Percentiles rank a stretch among this genome's conserved stretches.
These are phyloP conservation scores for Hiodon alosoides DNA, from an alignment of 2,113 vertebrate species.

Conservation along the genomic window DNA sequence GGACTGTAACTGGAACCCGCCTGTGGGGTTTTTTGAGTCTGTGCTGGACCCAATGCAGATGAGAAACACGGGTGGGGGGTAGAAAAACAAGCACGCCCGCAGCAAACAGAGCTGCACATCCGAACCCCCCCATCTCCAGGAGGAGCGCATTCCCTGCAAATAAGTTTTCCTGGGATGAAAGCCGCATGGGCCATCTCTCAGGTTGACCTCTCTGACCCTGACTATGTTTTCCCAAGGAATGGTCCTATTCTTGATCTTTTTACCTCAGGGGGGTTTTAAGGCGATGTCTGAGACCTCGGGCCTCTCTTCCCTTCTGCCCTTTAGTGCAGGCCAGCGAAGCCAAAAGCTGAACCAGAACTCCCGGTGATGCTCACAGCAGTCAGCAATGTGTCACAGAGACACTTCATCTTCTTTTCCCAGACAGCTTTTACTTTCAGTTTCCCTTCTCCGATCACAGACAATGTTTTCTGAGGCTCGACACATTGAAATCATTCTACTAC, in stretches of 20 bases:
- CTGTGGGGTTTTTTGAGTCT: conserved; percentile 50
- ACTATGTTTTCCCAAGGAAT: conserved; percentile 57
- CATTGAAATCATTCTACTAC: not conserved
- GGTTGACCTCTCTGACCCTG: conserved; percentile 47
- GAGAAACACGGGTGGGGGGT: conserved; percentile 55
- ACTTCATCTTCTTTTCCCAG: conserved; percentile 10
- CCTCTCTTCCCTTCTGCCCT: conserved; percentile 42
- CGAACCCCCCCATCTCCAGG: conserved; percentile 52
- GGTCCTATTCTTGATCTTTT: conserved; percentile 47
- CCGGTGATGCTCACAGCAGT: conserved; percentile 46
- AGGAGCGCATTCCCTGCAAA: conserved; percentile 45
- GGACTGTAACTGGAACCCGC: conserved; percentile 39
- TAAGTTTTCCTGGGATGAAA: conserved; percentile 51
- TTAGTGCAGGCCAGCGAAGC: conserved; percentile 39
- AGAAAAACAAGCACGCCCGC: conserved; percentile 49
- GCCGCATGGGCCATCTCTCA: conserved; percentile 50
- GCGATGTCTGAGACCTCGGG: conserved; percentile 51
- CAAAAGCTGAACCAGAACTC: conserved; percentile 1
- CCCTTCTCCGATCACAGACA: not conserved
- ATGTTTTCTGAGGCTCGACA: not conserved
- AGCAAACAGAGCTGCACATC: conserved; percentile 54
- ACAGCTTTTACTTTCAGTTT: conserved; percentile 10
- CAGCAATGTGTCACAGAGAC: conserved; percentile 42
- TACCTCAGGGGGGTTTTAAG: conserved; percentile 42
- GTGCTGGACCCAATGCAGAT: conserved; percentile 59